A percentile compares a stretch with the other conserved stretches of the same genome.
phyloP scores from a whole-genome alignment of 2,797 vertebrate genomes.

The Tiaroga cobitis region DNA sequence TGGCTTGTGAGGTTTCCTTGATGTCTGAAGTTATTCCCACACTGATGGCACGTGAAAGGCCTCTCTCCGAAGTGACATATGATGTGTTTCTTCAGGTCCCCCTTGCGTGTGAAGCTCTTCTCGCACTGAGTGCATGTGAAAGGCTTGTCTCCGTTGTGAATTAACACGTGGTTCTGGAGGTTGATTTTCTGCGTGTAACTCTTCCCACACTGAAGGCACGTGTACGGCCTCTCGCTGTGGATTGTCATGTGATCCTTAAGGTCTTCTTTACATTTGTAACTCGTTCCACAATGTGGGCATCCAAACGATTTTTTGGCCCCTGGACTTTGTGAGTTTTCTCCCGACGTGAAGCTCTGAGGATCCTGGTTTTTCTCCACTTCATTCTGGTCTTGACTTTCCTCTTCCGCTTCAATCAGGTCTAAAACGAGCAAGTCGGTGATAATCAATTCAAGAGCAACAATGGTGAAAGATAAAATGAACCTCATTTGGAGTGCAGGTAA shows the following conservation, averaged over 20 bases:
- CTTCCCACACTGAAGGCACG: constrained; percentile 70
- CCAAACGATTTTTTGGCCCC: background rate
- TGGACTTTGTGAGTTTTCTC: background rate
- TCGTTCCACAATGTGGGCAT: constrained; percentile 4
- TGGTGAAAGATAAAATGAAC: background rate
- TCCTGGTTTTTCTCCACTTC: background rate
- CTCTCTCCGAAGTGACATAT: constrained; percentile 68
- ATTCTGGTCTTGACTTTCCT: background rate
- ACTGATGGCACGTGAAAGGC: constrained; percentile 62
- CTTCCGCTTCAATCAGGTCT: background rate
- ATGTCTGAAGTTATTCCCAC: constrained; percentile 72
- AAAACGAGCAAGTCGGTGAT: background rate
- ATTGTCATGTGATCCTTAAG: constrained; percentile 19
- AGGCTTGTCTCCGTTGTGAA: constrained; percentile 62
- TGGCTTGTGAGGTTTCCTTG: constrained; percentile 71
- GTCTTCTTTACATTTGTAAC: constrained; percentile 6
- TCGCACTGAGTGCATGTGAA: constrained; percentile 68
- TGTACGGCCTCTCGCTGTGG: constrained; percentile 53
- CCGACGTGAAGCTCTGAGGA: background rate
- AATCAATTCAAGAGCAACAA: background rate
- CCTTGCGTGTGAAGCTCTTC: constrained; percentile 70
- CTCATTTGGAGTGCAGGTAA: background rate
- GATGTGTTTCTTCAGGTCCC: constrained; percentile 71
- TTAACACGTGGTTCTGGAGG: constrained; percentile 67
- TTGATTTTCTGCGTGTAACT: constrained; percentile 67